Evolutionary conservation across 2,113 vertebrate species (phyloP), one percentile per base, ranked within the genome.

Genomic region (Hydropotes inermis): DNA sequence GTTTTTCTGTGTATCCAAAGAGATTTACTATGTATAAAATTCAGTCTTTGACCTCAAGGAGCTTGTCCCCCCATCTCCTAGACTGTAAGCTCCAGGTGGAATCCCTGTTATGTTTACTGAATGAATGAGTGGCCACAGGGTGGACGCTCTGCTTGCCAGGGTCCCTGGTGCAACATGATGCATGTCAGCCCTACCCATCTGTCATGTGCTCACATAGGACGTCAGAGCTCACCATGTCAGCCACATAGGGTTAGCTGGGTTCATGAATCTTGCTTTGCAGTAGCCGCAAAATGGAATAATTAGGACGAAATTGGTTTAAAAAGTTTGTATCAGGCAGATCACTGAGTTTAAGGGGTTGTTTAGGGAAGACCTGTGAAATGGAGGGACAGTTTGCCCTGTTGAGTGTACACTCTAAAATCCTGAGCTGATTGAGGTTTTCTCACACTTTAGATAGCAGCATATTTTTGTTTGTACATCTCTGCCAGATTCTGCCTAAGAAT

Each of bases 381-480:
- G 15, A 87, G 87, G 27, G n/a, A 50, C 52, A 76, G 4, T 79
- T 67, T 92, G 6, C 54, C 87, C 30, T 95, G 7, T 7, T 47
- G 25, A 64, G 43, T 54, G 15, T 90, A 6, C 64, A 13, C 57
- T 76, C 3, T 96, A 28, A 74, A 83, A 92, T 54, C 89, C 45
- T 74, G 79, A 86, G 87, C 45, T 88, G 81, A 33, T 52, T 27
- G 55, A 27, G 21, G 82, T 96, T 97, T 93, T 93, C 14, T 90
- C 54, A 43, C 1, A 55, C 54, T 83, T 95, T 2, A 91, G 78
- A 64, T 30, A 79, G n/a, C 85, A 88, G 50, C 33, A 50, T 6
- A 23, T 81, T 54, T 91, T 89, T 94, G n/a, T 87, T 70, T 67
- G 45, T 54, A 45, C 47, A 43, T 92, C 43, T 79, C 25, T 95